These are phyloP conservation scores for Poecilia picta DNA, from an alignment of 2,797 vertebrate genomes.

Conservation along the genomic window DNA sequence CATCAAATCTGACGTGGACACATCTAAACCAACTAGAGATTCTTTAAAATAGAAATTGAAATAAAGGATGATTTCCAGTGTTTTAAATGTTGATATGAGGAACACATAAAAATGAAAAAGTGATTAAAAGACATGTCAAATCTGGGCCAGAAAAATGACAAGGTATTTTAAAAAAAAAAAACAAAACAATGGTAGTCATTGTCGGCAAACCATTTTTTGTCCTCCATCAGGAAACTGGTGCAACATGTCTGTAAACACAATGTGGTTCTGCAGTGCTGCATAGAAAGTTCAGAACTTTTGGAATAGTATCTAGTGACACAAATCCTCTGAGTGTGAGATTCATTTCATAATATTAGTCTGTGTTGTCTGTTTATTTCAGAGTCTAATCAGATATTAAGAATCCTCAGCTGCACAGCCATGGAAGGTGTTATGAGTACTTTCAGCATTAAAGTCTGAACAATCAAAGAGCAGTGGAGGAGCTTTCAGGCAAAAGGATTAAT, in stretches of 20 bases:
- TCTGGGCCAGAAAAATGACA: background rate
- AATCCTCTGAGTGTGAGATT: constrained; percentile 24
- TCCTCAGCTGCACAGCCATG: constrained; percentile 45
- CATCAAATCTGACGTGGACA: background rate
- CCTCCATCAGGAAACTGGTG: too few relatives aligned
- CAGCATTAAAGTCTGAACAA: constrained; percentile 63
- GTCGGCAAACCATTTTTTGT: too few relatives aligned
- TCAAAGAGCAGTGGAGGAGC: constrained; percentile 64
- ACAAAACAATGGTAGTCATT: too few relatives aligned
- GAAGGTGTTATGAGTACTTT: constrained; percentile 54
- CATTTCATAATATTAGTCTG: constrained; percentile 14
- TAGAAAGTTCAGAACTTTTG: constrained; percentile 26
- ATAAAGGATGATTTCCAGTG: background rate
- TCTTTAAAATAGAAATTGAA: background rate
- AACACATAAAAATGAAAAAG: background rate
- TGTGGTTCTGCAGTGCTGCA: constrained; percentile 9
- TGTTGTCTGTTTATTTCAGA: constrained; percentile 28
- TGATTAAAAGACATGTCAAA: background rate
- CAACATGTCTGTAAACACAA: background rate
- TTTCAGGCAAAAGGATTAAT: constrained; percentile 75
- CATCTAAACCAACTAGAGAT: background rate
- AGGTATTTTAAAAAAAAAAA: too few relatives aligned
- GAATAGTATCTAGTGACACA: constrained; percentile 9
- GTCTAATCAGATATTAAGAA: constrained; percentile 51
- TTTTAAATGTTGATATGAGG: background rate